phyloP scores from a whole-genome alignment of 1,140 invertebrate species.

The Tetranychus cinnabarinus region DNA sequence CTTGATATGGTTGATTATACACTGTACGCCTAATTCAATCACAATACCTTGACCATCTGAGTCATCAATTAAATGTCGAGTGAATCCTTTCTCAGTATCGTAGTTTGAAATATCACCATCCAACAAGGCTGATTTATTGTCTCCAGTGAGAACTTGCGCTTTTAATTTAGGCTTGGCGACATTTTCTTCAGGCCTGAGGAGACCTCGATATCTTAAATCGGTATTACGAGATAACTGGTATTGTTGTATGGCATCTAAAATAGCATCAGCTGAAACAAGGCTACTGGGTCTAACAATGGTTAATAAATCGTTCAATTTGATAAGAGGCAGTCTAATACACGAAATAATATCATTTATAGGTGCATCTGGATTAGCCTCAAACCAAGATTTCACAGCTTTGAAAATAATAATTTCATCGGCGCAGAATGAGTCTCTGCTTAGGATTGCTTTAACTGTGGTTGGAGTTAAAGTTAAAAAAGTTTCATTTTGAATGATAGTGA shows the following conservation, averaged over 20 bases:
- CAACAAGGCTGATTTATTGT: conserved; percentile 39
- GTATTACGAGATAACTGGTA: conserved; percentile 47
- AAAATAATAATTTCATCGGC: conserved; percentile 89
- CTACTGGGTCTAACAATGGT: conserved; percentile 59
- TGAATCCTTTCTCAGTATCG: conserved; percentile 77
- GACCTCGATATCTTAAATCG: conserved; percentile 47
- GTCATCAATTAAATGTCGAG: conserved; percentile 71
- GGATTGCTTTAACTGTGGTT: conserved; percentile 35
- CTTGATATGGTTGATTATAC: conserved; percentile 76
- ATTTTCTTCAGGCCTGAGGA: conserved; percentile 56
- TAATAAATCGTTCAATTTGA: conserved; percentile 61
- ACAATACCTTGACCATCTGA: conserved; percentile 46
- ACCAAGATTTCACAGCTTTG: conserved; percentile 60
- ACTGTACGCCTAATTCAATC: conserved; percentile 58
- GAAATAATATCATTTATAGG: conserved; percentile 23
- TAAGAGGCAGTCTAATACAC: conserved; percentile 55
- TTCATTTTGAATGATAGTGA: conserved; percentile 54
- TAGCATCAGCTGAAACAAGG: conserved; percentile 59
- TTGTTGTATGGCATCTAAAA: conserved; percentile 78
- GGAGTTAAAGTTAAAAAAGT: conserved; percentile 59
- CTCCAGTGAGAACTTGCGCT: conserved; percentile 39
- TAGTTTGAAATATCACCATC: conserved; percentile 67
- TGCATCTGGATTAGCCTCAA: conserved; percentile 40
- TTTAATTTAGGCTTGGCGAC: conserved; percentile 49
- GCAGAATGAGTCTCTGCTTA: conserved; percentile 80